Percentiles rank a stretch among this genome's conserved stretches.
Evolutionary conservation across 2,797 vertebrate genomes (phyloP).

Genomic region (Sardinella longiceps): DNA sequence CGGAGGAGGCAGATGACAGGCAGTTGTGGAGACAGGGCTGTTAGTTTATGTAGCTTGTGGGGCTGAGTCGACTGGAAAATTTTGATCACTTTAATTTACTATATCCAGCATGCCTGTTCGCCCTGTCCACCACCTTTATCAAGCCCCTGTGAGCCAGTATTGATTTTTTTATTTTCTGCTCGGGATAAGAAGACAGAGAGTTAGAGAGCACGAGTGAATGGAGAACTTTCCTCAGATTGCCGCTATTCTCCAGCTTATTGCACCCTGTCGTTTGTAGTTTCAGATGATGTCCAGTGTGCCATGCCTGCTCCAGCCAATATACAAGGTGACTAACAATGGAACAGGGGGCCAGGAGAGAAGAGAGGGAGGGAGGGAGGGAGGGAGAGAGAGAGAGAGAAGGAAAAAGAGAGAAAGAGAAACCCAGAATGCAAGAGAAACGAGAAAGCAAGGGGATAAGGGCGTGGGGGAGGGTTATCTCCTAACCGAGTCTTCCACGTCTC

Average conservation of each 20-base stretch:
- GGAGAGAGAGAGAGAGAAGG: neutral
- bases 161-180: constrained; percentile 99
- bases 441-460: neutral
- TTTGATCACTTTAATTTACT: constrained; percentile 99
- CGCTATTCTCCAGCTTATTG: constrained; percentile 97
- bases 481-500: neutral
- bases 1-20: constrained; percentile 79
- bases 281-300: constrained; percentile 94
- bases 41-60: constrained; percentile 91
- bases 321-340: constrained; percentile 91
- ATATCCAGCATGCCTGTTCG: constrained; percentile 88
- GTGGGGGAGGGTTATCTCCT: neutral
- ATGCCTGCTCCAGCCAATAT: constrained; percentile 90
- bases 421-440: neutral
- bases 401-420: neutral
- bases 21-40: constrained; percentile 88
- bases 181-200: constrained; percentile 99
- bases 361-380: neutral
- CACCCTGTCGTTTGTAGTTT: constrained; percentile 98
- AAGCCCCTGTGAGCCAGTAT: constrained; percentile 92
- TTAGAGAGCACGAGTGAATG: constrained; percentile 94
- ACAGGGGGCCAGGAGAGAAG: constrained; percentile 53
- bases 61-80: constrained; percentile 95
- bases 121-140: constrained; percentile 91
- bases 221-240: constrained; percentile 99